A percentile compares a stretch with the other conserved stretches of the same genome.
Evolutionary conservation across 2,113 vertebrate genomes (phyloP).

Genomic region (Polypterus bichir): DNA sequence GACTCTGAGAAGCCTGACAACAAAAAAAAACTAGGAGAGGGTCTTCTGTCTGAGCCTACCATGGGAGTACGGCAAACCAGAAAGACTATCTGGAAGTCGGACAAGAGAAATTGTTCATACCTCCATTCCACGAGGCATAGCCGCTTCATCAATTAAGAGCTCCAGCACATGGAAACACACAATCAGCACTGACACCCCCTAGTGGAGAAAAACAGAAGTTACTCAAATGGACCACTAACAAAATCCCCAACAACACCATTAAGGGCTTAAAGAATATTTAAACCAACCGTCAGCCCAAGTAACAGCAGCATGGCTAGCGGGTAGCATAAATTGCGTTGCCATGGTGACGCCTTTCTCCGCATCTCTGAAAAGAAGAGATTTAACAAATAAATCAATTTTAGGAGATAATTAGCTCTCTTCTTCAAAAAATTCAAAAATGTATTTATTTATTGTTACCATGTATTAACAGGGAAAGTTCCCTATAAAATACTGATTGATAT

Average conservation of each 20-base stretch:
- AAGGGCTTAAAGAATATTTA: too few relatives aligned
- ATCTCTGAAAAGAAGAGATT: slow-evolving; percentile 49
- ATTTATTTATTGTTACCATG: too few relatives aligned
- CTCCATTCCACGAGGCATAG: slow-evolving; percentile 88
- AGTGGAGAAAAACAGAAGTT: slow-evolving; percentile 11
- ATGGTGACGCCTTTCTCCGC: slow-evolving; percentile 71
- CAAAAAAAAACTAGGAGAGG: too few relatives aligned
- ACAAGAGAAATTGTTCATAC: slow-evolving; percentile 34
- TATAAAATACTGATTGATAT: too few relatives aligned
- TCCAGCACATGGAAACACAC: slow-evolving; percentile 88
- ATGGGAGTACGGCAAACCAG: too few relatives aligned
- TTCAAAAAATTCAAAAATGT: too few relatives aligned
- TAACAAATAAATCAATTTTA: not conserved
- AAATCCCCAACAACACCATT: not conserved
- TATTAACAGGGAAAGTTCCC: too few relatives aligned
- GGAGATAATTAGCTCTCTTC: not conserved
- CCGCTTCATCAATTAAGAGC: slow-evolving; percentile 80
- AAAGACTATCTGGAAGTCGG: too few relatives aligned
- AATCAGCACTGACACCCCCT: slow-evolving; percentile 84
- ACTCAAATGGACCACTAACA: not conserved
- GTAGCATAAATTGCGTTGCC: slow-evolving; percentile 91
- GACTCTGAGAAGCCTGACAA: too few relatives aligned
- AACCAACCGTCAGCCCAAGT: slow-evolving; percentile 69
- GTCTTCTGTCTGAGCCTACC: too few relatives aligned
- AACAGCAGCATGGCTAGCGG: slow-evolving; percentile 84